Evolutionary conservation across 2,888 invertebrate species (phyloP), one percentile per base, ranked within the genome.

Genomic region (Apodemia mormo): DNA sequence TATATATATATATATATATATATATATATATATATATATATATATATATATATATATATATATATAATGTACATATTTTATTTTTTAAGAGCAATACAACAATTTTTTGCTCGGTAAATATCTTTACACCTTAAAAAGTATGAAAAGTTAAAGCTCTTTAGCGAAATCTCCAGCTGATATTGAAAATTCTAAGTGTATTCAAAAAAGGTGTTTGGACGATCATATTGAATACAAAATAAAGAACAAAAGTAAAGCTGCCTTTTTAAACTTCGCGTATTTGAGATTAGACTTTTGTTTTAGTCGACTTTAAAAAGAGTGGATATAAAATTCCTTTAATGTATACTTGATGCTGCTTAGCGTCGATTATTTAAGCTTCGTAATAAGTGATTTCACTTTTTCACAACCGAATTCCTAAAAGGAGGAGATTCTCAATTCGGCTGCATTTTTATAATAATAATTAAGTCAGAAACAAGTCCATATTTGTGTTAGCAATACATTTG

Each of bases 181-280:
- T 61, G 58, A 61, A 61, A 61, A 30, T 61, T 61, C 33, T 33
- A 1, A 30, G 56, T 29, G 58, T 12, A 61, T 61, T 61, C 58
- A 61, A 61, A 61, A 61, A 61, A 61, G 58, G 58, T 30, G 29
- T 33, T 61, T 33, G 29, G 58, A 29, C 30, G 58, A 61, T 61
- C 30, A 30, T 33, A 33, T 61, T 61, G 58, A 61, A 61, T 61
- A 61, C 58, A 30, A 61, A 61, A 61, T 61, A 61, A 61, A 61
- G 58, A 33, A 61, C 58, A 61, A 61, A 12, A 29, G 33, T 10
- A 61, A 61, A 61, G 33, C 33, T 61, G 30, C 58, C 58, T 6
- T 33, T 61, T 61, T 61, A 12, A 14, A 12, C 61, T 61, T 30
- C n/a, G 29, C 61, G 33, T 61, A 33, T 61, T 30, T 33, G 33